Conservation (phyloP, 2,797 vertebrate species). For the Astyanax mexicanus region DNA sequence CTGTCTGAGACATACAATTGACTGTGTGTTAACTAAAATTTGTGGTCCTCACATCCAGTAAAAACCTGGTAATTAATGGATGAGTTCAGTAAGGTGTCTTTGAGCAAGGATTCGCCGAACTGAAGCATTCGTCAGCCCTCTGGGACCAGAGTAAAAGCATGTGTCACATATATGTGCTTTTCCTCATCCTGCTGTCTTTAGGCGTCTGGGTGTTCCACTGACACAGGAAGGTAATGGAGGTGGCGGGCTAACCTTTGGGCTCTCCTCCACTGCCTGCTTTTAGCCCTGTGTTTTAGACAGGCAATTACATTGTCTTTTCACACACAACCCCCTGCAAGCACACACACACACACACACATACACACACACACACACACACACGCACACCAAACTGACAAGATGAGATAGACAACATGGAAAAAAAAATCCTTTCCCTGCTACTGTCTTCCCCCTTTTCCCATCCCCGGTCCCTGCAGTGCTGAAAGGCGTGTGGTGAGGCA, state of each 20-base stretch:
- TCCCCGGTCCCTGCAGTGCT: constrained; percentile 2
- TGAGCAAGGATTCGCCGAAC: too few relatives aligned
- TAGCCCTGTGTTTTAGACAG: constrained; percentile 62
- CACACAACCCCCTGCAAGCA: background rate
- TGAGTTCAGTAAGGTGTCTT: too few relatives aligned
- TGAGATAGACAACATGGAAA: constrained; percentile 38
- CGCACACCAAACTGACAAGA: constrained; percentile 30
- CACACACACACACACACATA: constrained; percentile 13
- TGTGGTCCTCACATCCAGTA: too few relatives aligned
- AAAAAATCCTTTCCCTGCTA: constrained; percentile 34
- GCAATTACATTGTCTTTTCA: constrained; percentile 66
- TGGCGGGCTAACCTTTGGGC: constrained; percentile 59
- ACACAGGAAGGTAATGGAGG: constrained; percentile 19
- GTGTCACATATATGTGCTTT: background rate
- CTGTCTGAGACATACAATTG: too few relatives aligned
- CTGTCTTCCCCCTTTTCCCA: background rate
- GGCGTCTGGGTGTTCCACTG: background rate
- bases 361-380: background rate
- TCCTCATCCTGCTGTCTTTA: background rate
- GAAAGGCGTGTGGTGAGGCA: constrained; percentile 33
- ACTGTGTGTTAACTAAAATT: too few relatives aligned
- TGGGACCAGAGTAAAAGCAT: too few relatives aligned
- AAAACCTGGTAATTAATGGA: too few relatives aligned
- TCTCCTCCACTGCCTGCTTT: constrained; percentile 50
- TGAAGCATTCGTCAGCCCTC: too few relatives aligned